These are phyloP conservation scores for Drosophila micromelanica DNA, from an alignment of 1,140 invertebrate species.

Conservation along the genomic window DNA sequence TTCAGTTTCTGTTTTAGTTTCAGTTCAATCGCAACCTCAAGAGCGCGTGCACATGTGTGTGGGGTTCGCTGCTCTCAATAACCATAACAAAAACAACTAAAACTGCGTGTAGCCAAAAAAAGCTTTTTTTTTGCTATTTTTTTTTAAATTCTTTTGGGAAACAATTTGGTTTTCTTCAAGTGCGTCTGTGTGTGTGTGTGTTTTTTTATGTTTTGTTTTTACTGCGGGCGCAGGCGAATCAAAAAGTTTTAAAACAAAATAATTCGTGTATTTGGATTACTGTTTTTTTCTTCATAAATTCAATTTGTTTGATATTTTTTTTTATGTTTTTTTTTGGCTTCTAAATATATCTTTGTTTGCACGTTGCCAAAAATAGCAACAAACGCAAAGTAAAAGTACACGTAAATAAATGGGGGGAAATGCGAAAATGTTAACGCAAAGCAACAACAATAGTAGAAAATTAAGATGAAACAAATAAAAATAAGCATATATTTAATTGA, in stretches of 20 bases:
- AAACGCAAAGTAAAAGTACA: conserved; percentile 2
- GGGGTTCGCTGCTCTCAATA: conserved; percentile 13
- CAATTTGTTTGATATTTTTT: conserved; percentile 1
- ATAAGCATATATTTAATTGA: not conserved
- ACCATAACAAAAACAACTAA: conserved; percentile 22
- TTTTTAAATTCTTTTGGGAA: conserved; percentile 15
- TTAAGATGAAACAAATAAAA: not conserved
- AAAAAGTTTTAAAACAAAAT: conserved; percentile 25
- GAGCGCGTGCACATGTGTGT: conserved; percentile 60
- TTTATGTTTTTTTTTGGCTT: conserved; percentile 2
- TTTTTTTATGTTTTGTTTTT: conserved; percentile 39
- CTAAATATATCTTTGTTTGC: conserved; percentile 17
- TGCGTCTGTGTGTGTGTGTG: conserved; percentile 29
- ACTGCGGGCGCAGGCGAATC: conserved; percentile 38
- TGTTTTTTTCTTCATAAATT: conserved; percentile 9
- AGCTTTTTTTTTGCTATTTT: conserved; percentile 4
- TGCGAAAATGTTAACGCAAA: conserved; percentile 10
- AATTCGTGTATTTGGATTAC: conserved; percentile 25
- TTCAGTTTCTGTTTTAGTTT: conserved; percentile 60
- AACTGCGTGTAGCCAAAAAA: conserved; percentile 24
- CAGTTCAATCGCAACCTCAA: conserved; percentile 70
- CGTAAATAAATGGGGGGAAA: conserved; percentile 24
- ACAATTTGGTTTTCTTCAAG: conserved; percentile 13
- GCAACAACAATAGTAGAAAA: conserved; percentile 8
- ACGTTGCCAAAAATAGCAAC: conserved; percentile 41